phyloP scores from a whole-genome alignment of 2,113 vertebrate genomes.

The Lepus timidus region DNA sequence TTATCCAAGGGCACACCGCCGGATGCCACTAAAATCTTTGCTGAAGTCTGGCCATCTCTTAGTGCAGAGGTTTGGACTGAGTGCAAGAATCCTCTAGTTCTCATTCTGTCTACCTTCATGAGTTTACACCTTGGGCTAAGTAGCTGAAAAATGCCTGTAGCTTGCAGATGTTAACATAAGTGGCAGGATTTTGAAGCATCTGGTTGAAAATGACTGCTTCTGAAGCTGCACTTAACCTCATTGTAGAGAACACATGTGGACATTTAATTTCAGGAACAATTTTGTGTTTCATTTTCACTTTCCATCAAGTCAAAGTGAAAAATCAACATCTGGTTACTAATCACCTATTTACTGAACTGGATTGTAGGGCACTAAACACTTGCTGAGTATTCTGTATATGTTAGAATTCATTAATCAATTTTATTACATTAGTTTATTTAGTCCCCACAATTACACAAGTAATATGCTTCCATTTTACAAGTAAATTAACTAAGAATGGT shows the following conservation, averaged over 20 bases:
- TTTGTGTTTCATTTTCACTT: background rate
- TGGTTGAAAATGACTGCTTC: background rate
- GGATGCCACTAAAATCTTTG: background rate
- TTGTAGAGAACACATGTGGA: background rate
- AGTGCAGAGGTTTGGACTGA: background rate
- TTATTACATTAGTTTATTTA: background rate
- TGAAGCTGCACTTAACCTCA: background rate
- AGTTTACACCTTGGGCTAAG: background rate
- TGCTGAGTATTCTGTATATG: background rate
- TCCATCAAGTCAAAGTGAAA: background rate
- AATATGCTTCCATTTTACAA: slow-evolving; percentile 1
- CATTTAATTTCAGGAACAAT: background rate
- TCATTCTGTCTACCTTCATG: background rate
- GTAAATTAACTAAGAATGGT: background rate
- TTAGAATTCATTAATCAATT: background rate
- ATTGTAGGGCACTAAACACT: background rate
- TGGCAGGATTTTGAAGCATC: background rate
- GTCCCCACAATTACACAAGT: background rate
- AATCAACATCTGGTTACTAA: background rate
- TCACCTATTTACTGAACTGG: background rate
- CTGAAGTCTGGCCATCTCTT: background rate
- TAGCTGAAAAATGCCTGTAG: background rate
- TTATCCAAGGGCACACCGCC: background rate
- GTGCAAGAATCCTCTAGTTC: background rate
- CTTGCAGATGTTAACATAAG: background rate